phyloP scores from a whole-genome alignment of 1,140 invertebrate species.

The Thaumatotibia leucotreta region DNA sequence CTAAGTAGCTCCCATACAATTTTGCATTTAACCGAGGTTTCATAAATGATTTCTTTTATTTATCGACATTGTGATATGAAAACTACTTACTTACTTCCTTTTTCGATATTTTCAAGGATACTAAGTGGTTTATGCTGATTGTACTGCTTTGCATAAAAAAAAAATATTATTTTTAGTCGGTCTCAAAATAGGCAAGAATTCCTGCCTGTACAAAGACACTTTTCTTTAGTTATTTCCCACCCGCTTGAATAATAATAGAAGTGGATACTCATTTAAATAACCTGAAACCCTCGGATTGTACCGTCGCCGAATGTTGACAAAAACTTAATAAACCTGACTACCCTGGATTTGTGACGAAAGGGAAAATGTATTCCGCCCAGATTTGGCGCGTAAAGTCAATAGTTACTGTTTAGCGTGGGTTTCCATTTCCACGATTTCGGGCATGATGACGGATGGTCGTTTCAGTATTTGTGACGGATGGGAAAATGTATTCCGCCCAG shows the following conservation, averaged over 20 bases:
- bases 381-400: constrained; percentile 8
- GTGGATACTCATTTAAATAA: background rate
- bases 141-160: too few species aligned
- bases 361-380: constrained; percentile 11
- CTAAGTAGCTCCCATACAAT: too few species aligned
- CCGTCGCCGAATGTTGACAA: constrained; percentile 1
- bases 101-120: too few species aligned
- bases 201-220: too few species aligned
- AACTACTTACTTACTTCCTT: too few species aligned
- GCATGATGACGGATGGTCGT: background rate
- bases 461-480: background rate
- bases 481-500: background rate
- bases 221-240: too few species aligned
- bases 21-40: too few species aligned
- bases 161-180: too few species aligned
- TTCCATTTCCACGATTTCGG: background rate
- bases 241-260: background rate
- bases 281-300: background rate
- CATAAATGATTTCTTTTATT: too few species aligned
- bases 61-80: too few species aligned
- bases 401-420: background rate
- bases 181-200: too few species aligned
- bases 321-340: constrained; percentile 3
- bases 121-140: too few species aligned
- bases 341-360: background rate